Base-by-base conservation (phyloP, 2,113 vertebrate genomes). In the Bujurquina vittata region DNA sequence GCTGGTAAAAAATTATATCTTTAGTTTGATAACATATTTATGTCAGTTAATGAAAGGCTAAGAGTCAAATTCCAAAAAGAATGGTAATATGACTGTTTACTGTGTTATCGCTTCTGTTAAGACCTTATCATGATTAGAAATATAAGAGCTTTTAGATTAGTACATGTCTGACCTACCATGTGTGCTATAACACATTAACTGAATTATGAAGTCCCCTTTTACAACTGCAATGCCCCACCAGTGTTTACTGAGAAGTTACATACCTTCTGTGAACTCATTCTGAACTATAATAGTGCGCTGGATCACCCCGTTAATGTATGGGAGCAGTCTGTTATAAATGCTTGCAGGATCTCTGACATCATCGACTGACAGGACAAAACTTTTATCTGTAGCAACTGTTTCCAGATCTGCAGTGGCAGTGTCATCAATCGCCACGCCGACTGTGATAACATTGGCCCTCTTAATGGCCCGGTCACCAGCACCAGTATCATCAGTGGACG, bases 191-290 rank as follows among this genome's bases (percentile, higher is more conserved):
- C 23, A 73, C 14, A 80, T 63, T 63, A 1, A 78, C 43, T 78
- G 7, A 87, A 67, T 46, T 43, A 57, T 35, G 6, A 37, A 65
- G 31, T 55, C n/a, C 63, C 78, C 49, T 77, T 89, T 54, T 56
- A 84, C 20, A 79, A 85, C 72, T 55, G 79, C 22, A 89, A 33
- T 77, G 35, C 33, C 63, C 80, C 54, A 23, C 56, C 79, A 87
- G 79, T 67, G 78, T 78, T 83, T 87, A 80, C 85, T 87, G 83
- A 92, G 80, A 89, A 74, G 88, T 90, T 97, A 99, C 98, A 92
- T 99, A 99, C 98, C 98, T 99, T 99, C 96, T 72, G 95, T 96
- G 94, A 97, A 91, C 93, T 97, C 94, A 94, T 92, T 97, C 74
- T 97, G 94, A 95, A 98, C 86, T 93, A 97, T 93, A 97, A 97